phyloP scores from a whole-genome alignment of 2,888 invertebrate genomes.

The Caenorhabditis zanzibari region DNA sequence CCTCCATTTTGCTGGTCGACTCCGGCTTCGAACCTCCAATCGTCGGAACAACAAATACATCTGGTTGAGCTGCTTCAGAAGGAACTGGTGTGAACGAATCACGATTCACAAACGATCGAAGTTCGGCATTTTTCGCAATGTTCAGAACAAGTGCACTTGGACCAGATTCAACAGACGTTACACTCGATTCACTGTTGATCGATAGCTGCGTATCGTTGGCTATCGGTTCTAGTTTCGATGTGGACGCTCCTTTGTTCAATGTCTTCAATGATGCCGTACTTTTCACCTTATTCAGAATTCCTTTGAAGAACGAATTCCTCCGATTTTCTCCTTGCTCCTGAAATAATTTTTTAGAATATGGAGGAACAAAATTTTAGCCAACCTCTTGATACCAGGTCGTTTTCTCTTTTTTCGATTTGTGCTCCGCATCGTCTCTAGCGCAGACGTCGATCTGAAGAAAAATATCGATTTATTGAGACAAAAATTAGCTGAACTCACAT shows the following conservation, averaged over 20 bases:
- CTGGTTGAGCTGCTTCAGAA: background rate
- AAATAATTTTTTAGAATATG: too few relatives aligned
- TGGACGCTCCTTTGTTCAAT: constrained; percentile 20
- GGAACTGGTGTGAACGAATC: constrained; percentile 55
- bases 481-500: constrained; percentile 40
- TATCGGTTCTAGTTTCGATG: constrained; percentile 41
- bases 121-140: constrained; percentile 50
- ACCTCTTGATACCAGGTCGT: constrained; percentile 53
- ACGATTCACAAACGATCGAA: constrained; percentile 53
- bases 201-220: constrained; percentile 50
- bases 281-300: constrained; percentile 50
- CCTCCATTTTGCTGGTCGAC: constrained; percentile 24
- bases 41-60: background rate
- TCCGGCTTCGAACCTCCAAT: constrained; percentile 37
- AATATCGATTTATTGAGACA: background rate
- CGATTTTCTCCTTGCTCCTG: constrained; percentile 32
- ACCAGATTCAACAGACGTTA: constrained; percentile 51
- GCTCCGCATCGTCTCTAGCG: constrained; percentile 33
- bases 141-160: constrained; percentile 36
- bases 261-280: constrained; percentile 30
- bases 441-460: constrained; percentile 52
- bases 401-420: constrained; percentile 52
- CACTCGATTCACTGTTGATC: constrained; percentile 59
- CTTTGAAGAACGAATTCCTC: constrained; percentile 38
- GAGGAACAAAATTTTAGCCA: background rate